These are phyloP conservation scores for Mystacornis crossleyi DNA, from an alignment of 2,113 vertebrate genomes.

Conservation along the genomic window DNA sequence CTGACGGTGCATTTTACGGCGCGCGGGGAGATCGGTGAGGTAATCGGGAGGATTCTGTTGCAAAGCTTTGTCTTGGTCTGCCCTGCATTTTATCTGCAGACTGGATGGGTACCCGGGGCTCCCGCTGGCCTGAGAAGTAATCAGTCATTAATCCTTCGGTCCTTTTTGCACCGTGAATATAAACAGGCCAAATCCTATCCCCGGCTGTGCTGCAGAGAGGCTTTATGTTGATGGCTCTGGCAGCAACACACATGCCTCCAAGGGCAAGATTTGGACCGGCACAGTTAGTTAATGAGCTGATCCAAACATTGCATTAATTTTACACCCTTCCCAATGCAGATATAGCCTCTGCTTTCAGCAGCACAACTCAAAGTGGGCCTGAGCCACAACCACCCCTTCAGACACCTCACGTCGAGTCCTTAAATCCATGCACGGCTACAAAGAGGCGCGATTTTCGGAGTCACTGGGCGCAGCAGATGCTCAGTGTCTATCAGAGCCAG, in stretches of 20 bases:
- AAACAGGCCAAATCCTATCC: conserved; percentile 56
- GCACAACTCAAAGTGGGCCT: background rate
- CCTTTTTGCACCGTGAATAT: conserved; percentile 32
- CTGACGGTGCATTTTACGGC: conserved; percentile 42
- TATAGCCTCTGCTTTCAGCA: background rate
- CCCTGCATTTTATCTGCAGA: conserved; percentile 31
- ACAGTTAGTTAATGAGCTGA: conserved; percentile 38
- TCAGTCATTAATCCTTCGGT: conserved; percentile 49
- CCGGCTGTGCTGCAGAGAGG: conserved; percentile 12
- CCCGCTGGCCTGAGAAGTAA: conserved; percentile 6
- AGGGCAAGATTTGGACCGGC: conserved; percentile 27
- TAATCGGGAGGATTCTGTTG: conserved; percentile 58
- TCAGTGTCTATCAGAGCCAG: background rate
- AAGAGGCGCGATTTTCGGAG: background rate
- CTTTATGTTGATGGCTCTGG: conserved; percentile 34
- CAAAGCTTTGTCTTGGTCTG: conserved; percentile 58
- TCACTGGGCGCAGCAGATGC: conserved; percentile 46
- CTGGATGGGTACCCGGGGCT: conserved; percentile 40
- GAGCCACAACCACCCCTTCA: background rate
- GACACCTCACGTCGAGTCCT: background rate
- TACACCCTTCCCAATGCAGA: background rate
- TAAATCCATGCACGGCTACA: background rate
- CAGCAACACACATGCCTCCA: background rate
- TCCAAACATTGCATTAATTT: conserved; percentile 4
- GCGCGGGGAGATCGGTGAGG: conserved; percentile 13